Conservation (phyloP, 1,140 invertebrate species). For the Sesamia nonagrioides region DNA sequence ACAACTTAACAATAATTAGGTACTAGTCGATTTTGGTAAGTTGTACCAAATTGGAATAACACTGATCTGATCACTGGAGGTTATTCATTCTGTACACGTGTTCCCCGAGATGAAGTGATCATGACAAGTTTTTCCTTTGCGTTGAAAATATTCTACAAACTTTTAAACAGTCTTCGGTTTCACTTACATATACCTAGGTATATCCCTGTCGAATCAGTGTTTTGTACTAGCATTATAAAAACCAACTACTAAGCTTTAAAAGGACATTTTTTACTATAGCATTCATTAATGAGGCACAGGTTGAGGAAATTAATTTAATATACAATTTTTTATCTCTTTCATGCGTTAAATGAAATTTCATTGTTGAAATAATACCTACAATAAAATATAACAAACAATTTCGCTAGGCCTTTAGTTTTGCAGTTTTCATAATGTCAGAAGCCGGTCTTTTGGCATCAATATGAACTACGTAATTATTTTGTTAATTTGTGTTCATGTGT, state of each 20-base stretch:
- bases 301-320: constrained; percentile 59
- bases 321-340: background rate
- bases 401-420: constrained; percentile 42
- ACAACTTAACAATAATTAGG: constrained; percentile 78
- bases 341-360: background rate
- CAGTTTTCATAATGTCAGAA: constrained; percentile 9
- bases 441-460: constrained; percentile 18
- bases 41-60: constrained; percentile 81
- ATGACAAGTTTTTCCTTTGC: constrained; percentile 66
- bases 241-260: constrained; percentile 70
- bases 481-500: background rate
- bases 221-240: constrained; percentile 83
- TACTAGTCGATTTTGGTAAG: constrained; percentile 80
- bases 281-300: constrained; percentile 73
- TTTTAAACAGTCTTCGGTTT: constrained; percentile 85
- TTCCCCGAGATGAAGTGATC: constrained; percentile 65
- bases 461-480: background rate
- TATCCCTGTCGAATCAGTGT: constrained; percentile 84
- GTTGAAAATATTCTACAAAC: constrained; percentile 82
- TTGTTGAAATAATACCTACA: constrained; percentile 38
- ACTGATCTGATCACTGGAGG: constrained; percentile 66
- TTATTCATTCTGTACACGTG: constrained; percentile 59
- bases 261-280: constrained; percentile 57
- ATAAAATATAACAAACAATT: constrained; percentile 37
- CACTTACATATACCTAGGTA: constrained; percentile 81